Conservation (phyloP, 1,140 invertebrate species). For the Mycetomoellerius zeteki region DNA sequence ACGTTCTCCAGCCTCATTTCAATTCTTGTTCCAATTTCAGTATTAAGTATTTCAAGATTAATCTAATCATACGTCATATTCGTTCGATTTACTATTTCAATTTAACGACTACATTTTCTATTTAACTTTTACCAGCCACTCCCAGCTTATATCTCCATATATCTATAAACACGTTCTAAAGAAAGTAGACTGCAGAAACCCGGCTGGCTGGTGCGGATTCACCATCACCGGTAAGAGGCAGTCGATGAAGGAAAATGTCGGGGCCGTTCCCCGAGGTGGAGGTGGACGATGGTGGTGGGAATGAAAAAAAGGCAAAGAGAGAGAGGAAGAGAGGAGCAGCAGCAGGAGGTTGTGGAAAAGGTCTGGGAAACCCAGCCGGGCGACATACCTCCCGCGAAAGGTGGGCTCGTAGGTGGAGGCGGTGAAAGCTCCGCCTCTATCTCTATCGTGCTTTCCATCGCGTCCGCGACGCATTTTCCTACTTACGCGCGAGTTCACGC, state of each 20-base stretch:
- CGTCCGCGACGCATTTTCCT: constrained; percentile 60
- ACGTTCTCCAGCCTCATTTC: background rate
- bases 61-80: background rate
- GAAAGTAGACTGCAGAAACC: constrained; percentile 13
- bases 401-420: constrained; percentile 81
- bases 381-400: constrained; percentile 70
- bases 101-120: background rate
- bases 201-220: constrained; percentile 2
- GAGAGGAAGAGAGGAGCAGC: constrained; percentile 16
- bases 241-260: constrained; percentile 52
- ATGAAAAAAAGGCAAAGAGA: constrained; percentile 2
- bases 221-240: constrained; percentile 7
- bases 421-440: constrained; percentile 81
- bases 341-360: constrained; percentile 58
- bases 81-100: background rate
- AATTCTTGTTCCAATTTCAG: background rate
- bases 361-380: constrained; percentile 66
- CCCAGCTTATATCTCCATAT: background rate
- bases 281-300: constrained; percentile 12
- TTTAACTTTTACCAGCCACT: constrained; percentile 22
- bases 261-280: background rate
- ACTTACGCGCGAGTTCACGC: constrained; percentile 77
- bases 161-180: background rate
- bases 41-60: background rate
- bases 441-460: constrained; percentile 55